A percentile compares a stretch with the other conserved stretches of the same genome.
phyloP scores from a whole-genome alignment of 2,113 vertebrate species.

The Gopherus flavomarginatus region DNA sequence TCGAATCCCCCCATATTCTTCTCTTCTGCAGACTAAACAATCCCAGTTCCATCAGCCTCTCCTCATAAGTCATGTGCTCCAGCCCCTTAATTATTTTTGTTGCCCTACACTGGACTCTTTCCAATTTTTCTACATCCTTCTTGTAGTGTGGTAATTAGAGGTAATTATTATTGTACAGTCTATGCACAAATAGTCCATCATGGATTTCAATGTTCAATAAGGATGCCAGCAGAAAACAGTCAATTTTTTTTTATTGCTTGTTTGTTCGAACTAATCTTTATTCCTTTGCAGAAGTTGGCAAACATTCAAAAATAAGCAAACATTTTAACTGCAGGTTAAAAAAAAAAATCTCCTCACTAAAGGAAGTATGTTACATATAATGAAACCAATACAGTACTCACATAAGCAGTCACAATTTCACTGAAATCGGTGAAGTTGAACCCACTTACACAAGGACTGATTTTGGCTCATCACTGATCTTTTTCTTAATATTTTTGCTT shows the following conservation, averaged over 20 bases:
- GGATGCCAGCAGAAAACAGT: background rate
- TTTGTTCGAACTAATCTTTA: background rate
- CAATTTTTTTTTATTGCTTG: constrained; percentile 5
- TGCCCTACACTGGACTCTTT: no score
- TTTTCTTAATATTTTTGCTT: background rate
- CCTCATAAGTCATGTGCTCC: no score
- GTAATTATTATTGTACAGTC: constrained; percentile 24
- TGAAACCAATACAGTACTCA: background rate
- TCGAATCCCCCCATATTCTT: no score
- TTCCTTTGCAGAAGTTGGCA: background rate
- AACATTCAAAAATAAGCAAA: background rate
- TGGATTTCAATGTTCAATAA: constrained; percentile 2
- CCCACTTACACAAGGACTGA: background rate
- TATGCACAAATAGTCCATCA: constrained; percentile 4
- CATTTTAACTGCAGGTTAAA: background rate
- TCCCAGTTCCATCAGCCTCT: no score
- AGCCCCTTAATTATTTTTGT: no score
- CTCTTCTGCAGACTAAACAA: no score
- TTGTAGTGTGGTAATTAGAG: background rate
- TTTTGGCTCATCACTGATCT: background rate
- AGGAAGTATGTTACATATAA: background rate
- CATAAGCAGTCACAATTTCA: background rate
- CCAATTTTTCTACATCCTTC: no score
- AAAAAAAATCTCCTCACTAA: background rate
- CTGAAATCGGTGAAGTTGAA: background rate